Evolutionary conservation across 2,113 vertebrate species (phyloP), one percentile per base, ranked within the genome.

Genomic region (Xenopus laevis): DNA sequence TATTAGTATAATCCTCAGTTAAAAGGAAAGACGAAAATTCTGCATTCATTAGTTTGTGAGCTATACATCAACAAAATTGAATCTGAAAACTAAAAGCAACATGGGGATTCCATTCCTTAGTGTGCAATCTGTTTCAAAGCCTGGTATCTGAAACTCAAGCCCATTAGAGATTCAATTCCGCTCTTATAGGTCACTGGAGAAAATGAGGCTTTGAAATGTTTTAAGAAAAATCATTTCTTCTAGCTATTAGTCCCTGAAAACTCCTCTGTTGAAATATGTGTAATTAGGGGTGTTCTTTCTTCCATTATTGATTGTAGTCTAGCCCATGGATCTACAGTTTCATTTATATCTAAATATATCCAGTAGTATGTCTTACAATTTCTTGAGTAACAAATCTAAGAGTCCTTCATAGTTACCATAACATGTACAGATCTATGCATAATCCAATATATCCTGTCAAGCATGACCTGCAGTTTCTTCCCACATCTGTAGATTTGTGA

Each of bases 1-100:
- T 13, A 13, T 30, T n/a, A 50, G 47, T 63, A 50, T 71, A 15
- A 45, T 17, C 23, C 59, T 68, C 75, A 66, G 57, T 47, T 86
- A 88, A 82, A 84, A 79, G 84, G 89, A 80, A 86, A 87, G 46
- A 5, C 0, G 1, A 15, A 13, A 7, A 53, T 7, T 53, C 13
- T 1, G 12, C 1, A 82, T 82, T 83, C 86, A 79, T 86, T 86
- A 80, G 80, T 80, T 73, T 79, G 80, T 81, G 79, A 80, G 78
- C 81, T 79, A 83, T 75, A 82, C 71, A 84, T 81, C 83, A 86
- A 85, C 74, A 84, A 90, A 93, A 91, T 80, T 84, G 82, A 86
- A 78, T 87, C 82, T 87, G 87, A 91, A 91, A 89, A 83, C 85
- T 81, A 91, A 91, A 81, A 89, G 81, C 82, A 86, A 82, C 80